Base-by-base conservation (phyloP, 1,140 invertebrate species). In the Phortica variegata region DNA sequence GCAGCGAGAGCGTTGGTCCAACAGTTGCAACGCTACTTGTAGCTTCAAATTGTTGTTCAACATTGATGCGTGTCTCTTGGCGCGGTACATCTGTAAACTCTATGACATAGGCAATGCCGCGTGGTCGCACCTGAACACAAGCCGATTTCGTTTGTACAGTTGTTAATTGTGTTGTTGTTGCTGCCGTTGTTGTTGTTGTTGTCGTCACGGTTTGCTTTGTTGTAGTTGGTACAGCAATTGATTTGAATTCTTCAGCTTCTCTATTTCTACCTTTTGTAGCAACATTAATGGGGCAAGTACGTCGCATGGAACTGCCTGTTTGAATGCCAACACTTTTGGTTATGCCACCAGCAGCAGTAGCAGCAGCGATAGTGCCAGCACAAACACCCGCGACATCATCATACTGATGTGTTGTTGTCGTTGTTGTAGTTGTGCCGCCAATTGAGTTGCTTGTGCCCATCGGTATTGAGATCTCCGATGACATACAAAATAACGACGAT, bases 401-500 rank as follows among this genome's bases (percentile, higher is more conserved):
- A 36, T 75, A 75, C 32, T 75, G 72, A 54, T 75, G 72, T 5
- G 72, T 69, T 33, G 61, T 63, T 21, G 54, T 56, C 3, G 54
- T 43, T 26, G 23, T 26, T 7, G 54, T 56, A 0, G 65, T 68
- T 5, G 70, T 65, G 2, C 61, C 56, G 23, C 62, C 63, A 2
- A 54, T 54, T 0, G 58, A 52, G 29, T 48, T 72, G 0, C 49
- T 47, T 32, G 49, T 42, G 5, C 58, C 63, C 60, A 75, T 65
- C 0, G 72, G 72, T 44, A 75, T 59, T 9, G 72, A 75, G 43
- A 72, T 60, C 16, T 74, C 72, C 2, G 72, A 74, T 19, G 72
- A 75, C 7, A 68, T 54, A 42, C 65, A 70, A 41, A 72, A 29
- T 36, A 71, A 47, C n/a, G 71, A 74, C 3, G 68, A 55, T 0